Evolutionary conservation across 2,797 vertebrate species (phyloP), one percentile per base, ranked within the genome.

Genomic region (Kryptopterus vitreolus): DNA sequence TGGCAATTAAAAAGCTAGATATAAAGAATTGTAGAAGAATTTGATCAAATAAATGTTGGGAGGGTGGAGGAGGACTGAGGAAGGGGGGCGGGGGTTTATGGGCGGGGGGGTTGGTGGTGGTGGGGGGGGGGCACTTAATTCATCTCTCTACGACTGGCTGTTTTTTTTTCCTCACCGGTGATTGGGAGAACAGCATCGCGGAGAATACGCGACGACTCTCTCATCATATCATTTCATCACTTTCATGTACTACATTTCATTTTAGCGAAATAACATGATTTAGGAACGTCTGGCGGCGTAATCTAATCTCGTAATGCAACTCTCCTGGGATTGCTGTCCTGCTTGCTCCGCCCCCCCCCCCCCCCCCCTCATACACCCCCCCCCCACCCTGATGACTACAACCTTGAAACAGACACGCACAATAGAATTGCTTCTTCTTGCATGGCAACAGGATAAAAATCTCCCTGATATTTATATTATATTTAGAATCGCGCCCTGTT

Each of bases 241-340:
- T 86, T 86, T 85, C 83, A 83, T 86, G 80, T 76, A 62, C 71
- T 82, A 76, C 78, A 83, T 77, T n/a, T 87, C 62, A 81, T 84
- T 88, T 85, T 59, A 79, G 71, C 69, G 82, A 86, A 89, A 89
- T 86, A 86, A 85, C 84, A 81, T 89, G 83, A 88, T 87, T 85
- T 86, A 82, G 46, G 78, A 85, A 80, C 76, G 80, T 82, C 78
- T 83, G 77, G 75, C 70, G 55, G 75, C n/a, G n/a, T 85, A 81
- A 86, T 85, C 66, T 84, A 84, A 87, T 89, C 85, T 85, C 66
- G 76, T 85, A 85, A 85, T 86, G 83, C 78, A 79, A 29, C 76
- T 85, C 82, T 85, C 69, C 35, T 81, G 83, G 81, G 83, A 86
- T 75, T 83, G 75, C 72, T 50, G 73, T 83, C 29, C 8, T n/a